Percentiles rank a stretch among this genome's conserved stretches.
Evolutionary conservation across 2,113 vertebrate genomes (phyloP).

Genomic region (Sardina pilchardus): DNA sequence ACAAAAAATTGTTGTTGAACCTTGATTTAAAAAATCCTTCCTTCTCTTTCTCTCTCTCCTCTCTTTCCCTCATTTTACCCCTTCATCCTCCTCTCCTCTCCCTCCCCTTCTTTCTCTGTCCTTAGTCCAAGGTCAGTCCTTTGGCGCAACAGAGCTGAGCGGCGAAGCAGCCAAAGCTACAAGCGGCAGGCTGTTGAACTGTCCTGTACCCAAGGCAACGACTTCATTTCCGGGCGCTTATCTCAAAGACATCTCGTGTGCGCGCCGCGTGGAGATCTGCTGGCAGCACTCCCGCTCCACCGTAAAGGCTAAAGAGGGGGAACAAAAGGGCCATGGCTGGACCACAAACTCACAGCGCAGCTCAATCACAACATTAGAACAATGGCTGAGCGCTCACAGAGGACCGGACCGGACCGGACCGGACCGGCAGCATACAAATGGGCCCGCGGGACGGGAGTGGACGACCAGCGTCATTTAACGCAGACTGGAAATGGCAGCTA

Average conservation of each 20-base stretch:
- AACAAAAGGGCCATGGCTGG: not conserved
- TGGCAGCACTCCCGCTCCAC: not conserved
- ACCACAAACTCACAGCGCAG: not conserved
- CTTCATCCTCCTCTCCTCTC: not conserved
- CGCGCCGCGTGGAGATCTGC: not conserved
- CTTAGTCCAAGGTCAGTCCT: not conserved
- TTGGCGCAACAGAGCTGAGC: not conserved
- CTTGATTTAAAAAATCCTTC: not conserved
- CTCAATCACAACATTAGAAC: not conserved
- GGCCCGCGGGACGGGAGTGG: not conserved
- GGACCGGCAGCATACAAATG: not conserved
- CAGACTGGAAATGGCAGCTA: not conserved
- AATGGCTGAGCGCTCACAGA: not conserved
- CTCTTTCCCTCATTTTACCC: not conserved
- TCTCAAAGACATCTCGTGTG: not conserved
- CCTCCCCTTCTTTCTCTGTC: not conserved
- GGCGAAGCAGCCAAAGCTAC: not conserved
- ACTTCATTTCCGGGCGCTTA: conserved; percentile 2
- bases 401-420: not conserved
- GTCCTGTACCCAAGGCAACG: not conserved
- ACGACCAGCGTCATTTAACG: not conserved
- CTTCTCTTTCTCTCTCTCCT: not conserved
- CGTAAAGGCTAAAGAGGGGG: not conserved
- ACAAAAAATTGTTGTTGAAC: not conserved
- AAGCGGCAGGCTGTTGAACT: conserved; percentile 7